Evolutionary conservation across 2,113 vertebrate species (phyloP).

Genomic region (Phaethon lepturus): DNA sequence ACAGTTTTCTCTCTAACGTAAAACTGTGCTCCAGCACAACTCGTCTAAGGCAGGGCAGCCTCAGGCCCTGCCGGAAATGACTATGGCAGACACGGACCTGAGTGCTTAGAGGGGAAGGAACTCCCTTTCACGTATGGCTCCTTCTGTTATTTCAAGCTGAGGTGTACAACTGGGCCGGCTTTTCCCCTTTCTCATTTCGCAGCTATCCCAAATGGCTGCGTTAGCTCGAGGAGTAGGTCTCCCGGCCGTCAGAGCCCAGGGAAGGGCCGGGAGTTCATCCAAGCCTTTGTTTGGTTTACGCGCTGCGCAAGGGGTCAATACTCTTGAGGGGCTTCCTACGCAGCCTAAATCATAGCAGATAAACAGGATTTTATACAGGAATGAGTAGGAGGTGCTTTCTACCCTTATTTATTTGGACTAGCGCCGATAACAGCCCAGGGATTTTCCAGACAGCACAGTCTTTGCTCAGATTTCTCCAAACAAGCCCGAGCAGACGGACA

Average conservation of each 20-base stretch:
- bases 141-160: not conserved
- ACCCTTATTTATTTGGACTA: conserved; percentile 22
- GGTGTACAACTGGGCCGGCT: not conserved
- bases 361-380: not conserved
- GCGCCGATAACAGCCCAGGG: not conserved
- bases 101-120: not conserved
- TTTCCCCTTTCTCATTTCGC: not conserved
- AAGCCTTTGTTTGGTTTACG: not conserved
- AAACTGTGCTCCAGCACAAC: not conserved
- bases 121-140: accelerated
- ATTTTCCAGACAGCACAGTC: conserved; percentile 17
- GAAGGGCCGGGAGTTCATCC: conserved; percentile 13
- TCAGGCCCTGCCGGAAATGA: not conserved
- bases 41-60: not conserved
- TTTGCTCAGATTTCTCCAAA: not conserved
- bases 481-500: not conserved
- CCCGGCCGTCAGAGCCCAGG: not conserved
- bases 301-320: not conserved
- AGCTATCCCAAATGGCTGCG: not conserved
- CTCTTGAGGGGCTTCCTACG: not conserved
- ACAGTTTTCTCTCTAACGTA: not conserved
- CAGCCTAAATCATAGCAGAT: not conserved
- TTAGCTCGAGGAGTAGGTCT: not conserved
- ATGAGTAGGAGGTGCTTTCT: conserved; percentile 31
- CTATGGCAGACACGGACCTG: accelerated